These are phyloP conservation scores for Parasteatoda lunata DNA, from an alignment of 2,888 invertebrate species.

Conservation along the genomic window DNA sequence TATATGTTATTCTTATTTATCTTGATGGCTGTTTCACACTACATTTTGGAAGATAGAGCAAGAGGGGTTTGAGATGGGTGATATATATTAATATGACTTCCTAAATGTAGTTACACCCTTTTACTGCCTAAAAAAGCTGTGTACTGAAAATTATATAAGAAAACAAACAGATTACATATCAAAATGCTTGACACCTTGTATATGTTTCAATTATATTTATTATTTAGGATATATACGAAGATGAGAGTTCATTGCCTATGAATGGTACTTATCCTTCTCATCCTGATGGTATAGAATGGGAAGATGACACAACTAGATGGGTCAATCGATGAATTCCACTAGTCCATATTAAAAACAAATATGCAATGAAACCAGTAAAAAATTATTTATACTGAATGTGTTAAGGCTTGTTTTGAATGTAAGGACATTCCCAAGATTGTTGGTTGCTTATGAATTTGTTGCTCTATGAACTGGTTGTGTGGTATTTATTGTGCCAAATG, in stretches of 20 bases:
- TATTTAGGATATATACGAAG: conserved; percentile 30
- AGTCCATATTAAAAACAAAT: neutral
- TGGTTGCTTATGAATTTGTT: conserved; percentile 52
- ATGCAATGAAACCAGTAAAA: conserved; percentile 16
- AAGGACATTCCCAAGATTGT: conserved; percentile 14
- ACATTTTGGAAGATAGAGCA: no score
- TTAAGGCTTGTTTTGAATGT: conserved; percentile 37
- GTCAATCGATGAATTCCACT: conserved; percentile 72
- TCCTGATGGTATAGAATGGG: conserved; percentile 74
- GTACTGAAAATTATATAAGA: neutral
- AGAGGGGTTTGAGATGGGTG: no score
- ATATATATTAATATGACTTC: no score
- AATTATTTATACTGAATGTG: conserved; percentile 27
- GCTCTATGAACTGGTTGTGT: conserved; percentile 54
- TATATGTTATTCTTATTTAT: no score
- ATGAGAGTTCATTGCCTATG: conserved; percentile 71
- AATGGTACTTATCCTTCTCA: conserved; percentile 72
- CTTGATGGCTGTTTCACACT: no score
- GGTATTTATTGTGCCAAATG: conserved; percentile 59
- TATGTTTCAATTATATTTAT: neutral
- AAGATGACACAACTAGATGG: conserved; percentile 74
- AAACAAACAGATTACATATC: neutral
- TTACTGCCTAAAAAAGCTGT: neutral
- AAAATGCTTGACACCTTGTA: neutral
- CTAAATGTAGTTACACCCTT: neutral